Evolutionary conservation across 2,888 invertebrate species (phyloP).

Genomic region (Tachina fera): DNA sequence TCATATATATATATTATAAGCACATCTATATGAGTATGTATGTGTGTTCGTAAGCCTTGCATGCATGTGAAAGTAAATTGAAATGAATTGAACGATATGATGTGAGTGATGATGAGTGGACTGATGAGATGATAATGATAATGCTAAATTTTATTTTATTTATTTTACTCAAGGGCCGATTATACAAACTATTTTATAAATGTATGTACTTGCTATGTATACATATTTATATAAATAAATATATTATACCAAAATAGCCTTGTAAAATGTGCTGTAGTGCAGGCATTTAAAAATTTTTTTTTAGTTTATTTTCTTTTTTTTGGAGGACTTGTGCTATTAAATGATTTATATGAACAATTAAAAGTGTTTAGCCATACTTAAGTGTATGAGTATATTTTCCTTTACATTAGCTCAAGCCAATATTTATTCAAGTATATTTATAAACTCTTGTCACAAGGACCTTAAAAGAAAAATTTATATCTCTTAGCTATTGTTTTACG

Average conservation of each 20-base stretch:
- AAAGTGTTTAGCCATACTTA: conserved; percentile 11
- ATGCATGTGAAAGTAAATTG: conserved; percentile 34
- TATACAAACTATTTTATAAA: conserved; percentile 32
- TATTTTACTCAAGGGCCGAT: conserved; percentile 66
- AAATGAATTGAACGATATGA: conserved; percentile 48
- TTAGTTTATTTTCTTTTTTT: neutral
- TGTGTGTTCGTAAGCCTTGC: neutral
- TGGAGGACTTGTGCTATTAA: conserved; percentile 32
- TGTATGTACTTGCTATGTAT: neutral
- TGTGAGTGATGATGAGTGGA: conserved; percentile 43
- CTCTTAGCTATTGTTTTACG: conserved; percentile 33
- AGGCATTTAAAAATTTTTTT: neutral
- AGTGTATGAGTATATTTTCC: neutral
- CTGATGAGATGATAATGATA: conserved; percentile 56
- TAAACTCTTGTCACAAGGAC: conserved; percentile 26
- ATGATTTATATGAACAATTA: conserved; percentile 22
- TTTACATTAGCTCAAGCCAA: conserved; percentile 8
- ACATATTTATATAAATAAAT: neutral
- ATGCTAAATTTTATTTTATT: conserved; percentile 60
- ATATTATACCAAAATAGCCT: conserved; percentile 29
- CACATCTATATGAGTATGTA: neutral
- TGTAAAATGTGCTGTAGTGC: conserved; percentile 21
- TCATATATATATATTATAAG: conserved; percentile 1
- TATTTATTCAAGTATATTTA: conserved; percentile 42
- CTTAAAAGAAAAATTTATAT: conserved; percentile 16